Percentiles rank a stretch among this genome's conserved stretches.
phyloP scores from a whole-genome alignment of 2,797 vertebrate species.

The Tragelaphus eurycerus region DNA sequence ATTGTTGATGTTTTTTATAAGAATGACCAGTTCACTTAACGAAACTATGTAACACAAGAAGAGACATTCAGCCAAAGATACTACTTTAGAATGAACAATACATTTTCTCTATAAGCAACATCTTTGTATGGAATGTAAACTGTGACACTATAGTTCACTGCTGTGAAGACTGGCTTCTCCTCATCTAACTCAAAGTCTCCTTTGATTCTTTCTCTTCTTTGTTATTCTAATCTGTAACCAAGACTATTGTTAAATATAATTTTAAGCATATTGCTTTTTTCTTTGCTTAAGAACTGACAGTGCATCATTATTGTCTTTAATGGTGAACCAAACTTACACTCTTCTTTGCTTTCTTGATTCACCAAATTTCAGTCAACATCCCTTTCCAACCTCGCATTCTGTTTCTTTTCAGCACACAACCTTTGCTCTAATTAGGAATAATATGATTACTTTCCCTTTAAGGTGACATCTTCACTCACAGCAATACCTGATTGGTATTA shows the following conservation, averaged over 20 bases:
- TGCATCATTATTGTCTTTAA: not conserved
- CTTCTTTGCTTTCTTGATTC: not conserved
- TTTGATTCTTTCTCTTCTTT: not conserved
- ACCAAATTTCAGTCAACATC: not conserved
- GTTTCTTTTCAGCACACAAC: not conserved
- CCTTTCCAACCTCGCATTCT: not conserved
- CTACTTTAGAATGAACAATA: not conserved
- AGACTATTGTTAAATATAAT: not conserved
- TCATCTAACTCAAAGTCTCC: not conserved
- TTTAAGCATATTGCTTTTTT: not conserved
- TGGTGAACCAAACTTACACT: not conserved
- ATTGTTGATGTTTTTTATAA: not conserved
- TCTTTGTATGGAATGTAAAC: not conserved
- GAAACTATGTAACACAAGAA: not conserved
- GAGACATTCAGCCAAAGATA: not conserved
- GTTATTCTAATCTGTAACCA: not conserved
- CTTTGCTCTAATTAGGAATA: not conserved
- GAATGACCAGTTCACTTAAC: not conserved
- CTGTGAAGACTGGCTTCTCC: not conserved
- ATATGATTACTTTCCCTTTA: not conserved
- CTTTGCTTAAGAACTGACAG: not conserved
- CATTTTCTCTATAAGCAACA: not conserved
- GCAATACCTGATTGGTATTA: not conserved
- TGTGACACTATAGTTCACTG: not conserved
- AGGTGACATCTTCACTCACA: not conserved